Evolutionary conservation across 2,797 vertebrate genomes (phyloP), one percentile per base, ranked within the genome.

Genomic region (Morus bassanus): DNA sequence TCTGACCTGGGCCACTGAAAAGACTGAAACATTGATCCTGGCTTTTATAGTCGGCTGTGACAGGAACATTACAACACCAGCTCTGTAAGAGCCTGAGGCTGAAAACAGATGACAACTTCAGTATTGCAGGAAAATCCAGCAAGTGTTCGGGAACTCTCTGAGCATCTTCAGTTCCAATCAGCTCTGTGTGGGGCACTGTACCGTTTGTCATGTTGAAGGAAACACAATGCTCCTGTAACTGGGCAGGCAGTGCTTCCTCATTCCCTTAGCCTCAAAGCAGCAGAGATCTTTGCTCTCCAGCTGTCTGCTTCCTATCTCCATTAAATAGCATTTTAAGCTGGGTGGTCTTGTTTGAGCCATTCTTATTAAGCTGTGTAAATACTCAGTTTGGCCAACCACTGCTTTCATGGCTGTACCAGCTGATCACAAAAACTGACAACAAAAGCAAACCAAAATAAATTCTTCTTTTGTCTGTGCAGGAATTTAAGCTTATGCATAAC

Each of bases 351-450:
- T 85, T 86, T 68, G 63, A 93, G 70, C 70, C 13, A 8, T 91
- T 94, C 48, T 89, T 61, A 69, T 77, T 86, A 80, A 91, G 43
- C 83, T 93, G 18, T 60, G 24, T 48, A 90, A 96, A 96, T 56
- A 89, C 27, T 59, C 41, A 77, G 63, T 14, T 59, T 24, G 25
- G 50, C 48, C 90, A 91, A 91, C 70, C 45, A 56, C 86, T 92
- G 88, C 50, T 89, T 81, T 87, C 87, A 45, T 8, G 48, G 78
- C 53, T 90, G 54, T 35, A 91, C 59, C 88, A 95, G 67, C 31
- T 88, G 72, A 46, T 82, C 60, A 92, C 50, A 60, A 72, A 89
- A 74, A 61, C 21, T 30, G 23, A 60, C 23, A 41, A 68, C 13
- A 70, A 77, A 95, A 63, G 30, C 39, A 85, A 88, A 73, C 15